Evolutionary conservation across 2,113 vertebrate genomes (phyloP).

Genomic region (Eretmochelys imbricata): DNA sequence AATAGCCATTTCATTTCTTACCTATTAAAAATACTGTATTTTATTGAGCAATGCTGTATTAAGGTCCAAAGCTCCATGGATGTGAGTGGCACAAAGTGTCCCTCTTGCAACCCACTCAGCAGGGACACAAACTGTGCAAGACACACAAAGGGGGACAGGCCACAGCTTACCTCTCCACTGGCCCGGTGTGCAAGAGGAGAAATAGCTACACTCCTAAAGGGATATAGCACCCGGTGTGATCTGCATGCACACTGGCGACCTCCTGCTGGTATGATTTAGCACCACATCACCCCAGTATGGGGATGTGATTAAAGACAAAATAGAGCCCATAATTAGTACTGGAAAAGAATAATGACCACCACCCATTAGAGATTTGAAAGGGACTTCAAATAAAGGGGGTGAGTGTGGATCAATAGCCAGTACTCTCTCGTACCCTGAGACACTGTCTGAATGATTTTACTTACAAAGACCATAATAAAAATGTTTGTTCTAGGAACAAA

Average conservation of each 20-base stretch:
- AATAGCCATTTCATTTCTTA: slow-evolving; percentile 44
- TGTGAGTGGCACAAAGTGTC: background rate
- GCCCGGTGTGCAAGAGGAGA: slow-evolving; percentile 14
- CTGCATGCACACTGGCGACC: background rate
- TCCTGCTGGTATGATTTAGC: slow-evolving; percentile 2
- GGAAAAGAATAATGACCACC: slow-evolving; percentile 12
- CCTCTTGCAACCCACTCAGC: background rate
- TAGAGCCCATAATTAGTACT: background rate
- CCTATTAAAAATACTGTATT: background rate
- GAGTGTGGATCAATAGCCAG: background rate
- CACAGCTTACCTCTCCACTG: background rate
- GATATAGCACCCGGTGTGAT: background rate
- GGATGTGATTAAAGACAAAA: background rate
- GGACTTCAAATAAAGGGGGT: background rate
- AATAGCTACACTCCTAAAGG: background rate
- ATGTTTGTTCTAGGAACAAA: slow-evolving; percentile 38
- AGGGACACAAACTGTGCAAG: background rate
- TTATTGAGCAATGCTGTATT: background rate
- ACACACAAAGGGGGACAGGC: background rate
- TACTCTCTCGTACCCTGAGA: background rate
- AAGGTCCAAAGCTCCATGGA: background rate
- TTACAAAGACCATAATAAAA: background rate
- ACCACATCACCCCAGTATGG: background rate
- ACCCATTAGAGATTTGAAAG: background rate
- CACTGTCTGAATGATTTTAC: fast-evolving